Evolutionary conservation across 1,140 invertebrate genomes (phyloP), one percentile per base, ranked within the genome.

Genomic region (Himalopsyche phryganea): DNA sequence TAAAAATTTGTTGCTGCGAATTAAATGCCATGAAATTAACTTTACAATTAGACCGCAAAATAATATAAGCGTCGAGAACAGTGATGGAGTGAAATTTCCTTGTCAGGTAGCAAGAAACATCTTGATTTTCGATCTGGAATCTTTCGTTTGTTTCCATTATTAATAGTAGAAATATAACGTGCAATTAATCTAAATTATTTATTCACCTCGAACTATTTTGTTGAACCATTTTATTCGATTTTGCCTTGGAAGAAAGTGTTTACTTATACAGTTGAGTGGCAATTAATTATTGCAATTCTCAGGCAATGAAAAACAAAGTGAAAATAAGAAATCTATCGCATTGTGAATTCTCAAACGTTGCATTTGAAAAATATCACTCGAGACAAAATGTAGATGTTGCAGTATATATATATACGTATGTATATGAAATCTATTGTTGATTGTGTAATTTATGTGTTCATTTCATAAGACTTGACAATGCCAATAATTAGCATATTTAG

Each of bases 21-120:
- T 40, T 40, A 40, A 40, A 40, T 5, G 38, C n/a, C 38, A 15
- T 40, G 38, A 40, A 40, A 40, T 40, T 40, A 40, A 40, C n/a
- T 40, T 40, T 15, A 40, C 38, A 40, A 40, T 11, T 40, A 40
- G 38, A 40, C 38, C 38, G 38, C 38, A 15, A 40, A n/a, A 40
- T 15, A 40, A 40, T 40, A 13, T 11, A 28, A 28, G 23, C 23
- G 23, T 28, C 23, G 9, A 28, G 38, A 40, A 40, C 15, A 40
- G 38, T 11, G n/a, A 40, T 40, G 38, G n/a, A 40, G 15, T 15
- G 38, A n/a, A 15, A 15, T 13, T 40, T 11, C 15, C 38, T 15
- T n/a, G 11, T 13, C 38, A 11, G 15, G 9, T 28, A 28, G 4
- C 9, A 28, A 28, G 9, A 28, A 28, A 3, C 23, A 28, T 28